Percentiles rank a stretch among this genome's conserved stretches.
phyloP scores from a whole-genome alignment of 2,888 invertebrate genomes.

The Phaonia tiefii region DNA sequence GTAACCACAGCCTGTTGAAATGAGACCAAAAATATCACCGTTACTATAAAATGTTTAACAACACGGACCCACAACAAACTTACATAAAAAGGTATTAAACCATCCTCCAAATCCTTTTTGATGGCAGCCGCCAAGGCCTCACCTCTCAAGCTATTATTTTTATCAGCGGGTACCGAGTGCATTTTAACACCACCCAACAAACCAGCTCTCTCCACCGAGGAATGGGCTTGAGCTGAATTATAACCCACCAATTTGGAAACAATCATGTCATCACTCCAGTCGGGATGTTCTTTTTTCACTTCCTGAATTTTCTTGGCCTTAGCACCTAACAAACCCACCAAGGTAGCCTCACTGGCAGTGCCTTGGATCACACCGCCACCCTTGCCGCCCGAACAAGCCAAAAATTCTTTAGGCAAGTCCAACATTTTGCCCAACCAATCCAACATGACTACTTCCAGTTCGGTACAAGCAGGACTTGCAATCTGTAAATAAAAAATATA shows the following conservation, averaged over 20 bases:
- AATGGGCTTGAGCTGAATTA: constrained; percentile 94
- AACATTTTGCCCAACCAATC: constrained; percentile 98
- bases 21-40: constrained; percentile 24
- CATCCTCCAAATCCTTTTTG: constrained; percentile 91
- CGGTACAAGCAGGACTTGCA: constrained; percentile 97
- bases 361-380: constrained; percentile 96
- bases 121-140: constrained; percentile 89
- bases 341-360: constrained; percentile 96
- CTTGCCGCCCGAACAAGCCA: constrained; percentile 91
- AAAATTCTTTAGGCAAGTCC: constrained; percentile 90
- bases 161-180: constrained; percentile 87
- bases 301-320: constrained; percentile 87
- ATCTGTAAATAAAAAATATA: constrained; percentile 83
- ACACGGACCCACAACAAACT: constrained; percentile 79
- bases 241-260: constrained; percentile 92
- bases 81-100: constrained; percentile 97
- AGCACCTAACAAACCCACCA: constrained; percentile 95
- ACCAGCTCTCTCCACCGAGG: constrained; percentile 95
- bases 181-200: constrained; percentile 93
- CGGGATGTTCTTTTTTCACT: constrained; percentile 87
- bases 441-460: constrained; percentile 95
- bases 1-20: constrained; percentile 88
- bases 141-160: constrained; percentile 87
- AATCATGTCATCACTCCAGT: constrained; percentile 87
- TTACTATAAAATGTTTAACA: background rate